These are phyloP conservation scores for Deilephila elpenor DNA, from an alignment of 2,888 invertebrate species.

Conservation along the genomic window DNA sequence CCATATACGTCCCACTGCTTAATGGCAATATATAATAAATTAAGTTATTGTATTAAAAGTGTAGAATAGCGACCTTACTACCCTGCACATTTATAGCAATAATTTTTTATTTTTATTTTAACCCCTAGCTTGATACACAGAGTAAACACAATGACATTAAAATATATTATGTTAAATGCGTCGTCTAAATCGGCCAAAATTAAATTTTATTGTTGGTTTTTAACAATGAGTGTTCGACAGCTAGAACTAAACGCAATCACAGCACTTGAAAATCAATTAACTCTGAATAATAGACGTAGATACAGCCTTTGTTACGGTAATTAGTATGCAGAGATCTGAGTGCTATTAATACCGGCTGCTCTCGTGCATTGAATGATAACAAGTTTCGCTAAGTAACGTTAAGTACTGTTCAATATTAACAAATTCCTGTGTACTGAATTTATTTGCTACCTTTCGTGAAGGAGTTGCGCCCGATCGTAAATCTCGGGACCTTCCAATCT, in stretches of 20 bases:
- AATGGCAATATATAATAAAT: too few species aligned
- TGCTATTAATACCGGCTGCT: slow-evolving; percentile 39
- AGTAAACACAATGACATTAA: not conserved
- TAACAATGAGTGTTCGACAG: slow-evolving; percentile 19
- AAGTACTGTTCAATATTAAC: slow-evolving; percentile 28
- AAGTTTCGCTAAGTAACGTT: slow-evolving; percentile 36
- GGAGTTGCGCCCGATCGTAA: slow-evolving; percentile 11
- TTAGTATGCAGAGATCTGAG: slow-evolving; percentile 46
- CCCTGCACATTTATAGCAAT: too few species aligned
- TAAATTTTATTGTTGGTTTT: not conserved
- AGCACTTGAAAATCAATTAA: slow-evolving; percentile 29
- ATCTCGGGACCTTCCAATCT: slow-evolving; percentile 16
- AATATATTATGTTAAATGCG: not conserved
- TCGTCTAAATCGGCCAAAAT: not conserved
- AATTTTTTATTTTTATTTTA: too few species aligned
- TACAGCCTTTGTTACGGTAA: slow-evolving; percentile 33
- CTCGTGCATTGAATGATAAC: slow-evolving; percentile 40
- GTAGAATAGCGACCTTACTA: too few species aligned
- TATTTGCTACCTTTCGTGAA: slow-evolving; percentile 15
- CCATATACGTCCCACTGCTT: too few species aligned
- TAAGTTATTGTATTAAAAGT: too few species aligned
- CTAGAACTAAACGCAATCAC: slow-evolving; percentile 21
- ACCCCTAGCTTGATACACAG: too few species aligned
- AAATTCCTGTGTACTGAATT: slow-evolving; percentile 16
- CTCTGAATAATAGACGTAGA: slow-evolving; percentile 30